Base-by-base conservation (phyloP, 2,113 vertebrate species). In the Callipepla californica region DNA sequence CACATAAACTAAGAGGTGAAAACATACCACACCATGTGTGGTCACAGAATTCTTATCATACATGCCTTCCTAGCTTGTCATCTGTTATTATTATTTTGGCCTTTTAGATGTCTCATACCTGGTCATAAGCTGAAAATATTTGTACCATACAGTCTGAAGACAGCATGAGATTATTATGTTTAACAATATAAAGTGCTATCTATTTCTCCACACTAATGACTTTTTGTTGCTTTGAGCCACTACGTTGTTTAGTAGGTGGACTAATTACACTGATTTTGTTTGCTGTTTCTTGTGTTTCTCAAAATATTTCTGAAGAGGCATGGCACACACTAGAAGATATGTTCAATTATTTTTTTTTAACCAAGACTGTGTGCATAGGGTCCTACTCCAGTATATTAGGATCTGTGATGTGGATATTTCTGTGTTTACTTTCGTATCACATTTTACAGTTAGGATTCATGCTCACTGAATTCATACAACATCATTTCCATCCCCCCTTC, bases 11-110 rank as follows among this genome's bases (percentile, higher is more conserved):
- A 82, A 62, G 42, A 48, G 82, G 89, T 93, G 79, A 96, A 97
- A 96, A 90, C 77, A 73, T 59, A 81, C 70, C 73, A 77, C 80
- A 77, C 93, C 92, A 90, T 97, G 97, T 93, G 94, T 92, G 97
- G 94, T 65, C 96, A 48, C 53, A 68, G 48, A 38, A 26, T 80
- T 62, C 93, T 92, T 80, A 95, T 92, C 92, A 5, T 59, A n/a
- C 0, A 9, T 47, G 26, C 25, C 58, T 45, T 85, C 13, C 73
- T 51, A 30, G 25, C 4, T 2, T 78, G 57, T 67, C 74, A 77
- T 16, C 59, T 30, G 10, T 4, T 78, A 66, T 72, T 91, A 77
- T 85, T 96, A 70, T 86, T 80, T 78, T 34, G 80, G 15, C 14
- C 8, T 85, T 94, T 72, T 25, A 94, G 68, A 70, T 36, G 67